A percentile compares a stretch with the other conserved stretches of the same genome.
Evolutionary conservation across 1,140 invertebrate species (phyloP).

Genomic region (Drosophila mojavensis): DNA sequence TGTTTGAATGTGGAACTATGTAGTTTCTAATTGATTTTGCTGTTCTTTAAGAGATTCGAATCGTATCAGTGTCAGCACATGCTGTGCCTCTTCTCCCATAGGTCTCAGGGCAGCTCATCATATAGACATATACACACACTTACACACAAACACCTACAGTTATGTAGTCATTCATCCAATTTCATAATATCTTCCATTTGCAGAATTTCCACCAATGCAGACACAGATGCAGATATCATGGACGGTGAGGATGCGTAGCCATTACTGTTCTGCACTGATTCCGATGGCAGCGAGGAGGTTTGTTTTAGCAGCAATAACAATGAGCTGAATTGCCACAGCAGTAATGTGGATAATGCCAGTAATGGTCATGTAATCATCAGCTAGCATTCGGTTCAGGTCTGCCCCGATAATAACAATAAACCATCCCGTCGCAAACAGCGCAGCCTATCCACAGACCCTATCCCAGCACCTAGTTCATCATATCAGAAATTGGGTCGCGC

Average conservation of each 20-base stretch:
- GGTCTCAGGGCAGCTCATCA: background rate
- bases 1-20: background rate
- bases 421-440: constrained; percentile 29
- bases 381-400: constrained; percentile 64
- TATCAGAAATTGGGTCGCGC: constrained; percentile 15
- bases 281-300: constrained; percentile 73
- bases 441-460: constrained; percentile 5
- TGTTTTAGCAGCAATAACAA: constrained; percentile 73
- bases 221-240: constrained; percentile 63
- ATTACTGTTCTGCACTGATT: constrained; percentile 82
- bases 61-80: background rate
- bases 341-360: constrained; percentile 48
- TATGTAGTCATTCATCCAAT: constrained; percentile 12
- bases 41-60: too few species aligned
- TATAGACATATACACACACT: background rate
- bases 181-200: constrained; percentile 44
- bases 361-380: constrained; percentile 66
- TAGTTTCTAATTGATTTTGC: background rate
- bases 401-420: constrained; percentile 32
- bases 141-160: background rate
- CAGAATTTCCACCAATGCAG: constrained; percentile 70
- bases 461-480: constrained; percentile 7
- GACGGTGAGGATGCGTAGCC: constrained; percentile 82
- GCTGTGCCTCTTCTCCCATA: background rate
- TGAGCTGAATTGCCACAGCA: constrained; percentile 60